Conservation (phyloP, 2,113 vertebrate genomes). For the Delphinapterus leucas region DNA sequence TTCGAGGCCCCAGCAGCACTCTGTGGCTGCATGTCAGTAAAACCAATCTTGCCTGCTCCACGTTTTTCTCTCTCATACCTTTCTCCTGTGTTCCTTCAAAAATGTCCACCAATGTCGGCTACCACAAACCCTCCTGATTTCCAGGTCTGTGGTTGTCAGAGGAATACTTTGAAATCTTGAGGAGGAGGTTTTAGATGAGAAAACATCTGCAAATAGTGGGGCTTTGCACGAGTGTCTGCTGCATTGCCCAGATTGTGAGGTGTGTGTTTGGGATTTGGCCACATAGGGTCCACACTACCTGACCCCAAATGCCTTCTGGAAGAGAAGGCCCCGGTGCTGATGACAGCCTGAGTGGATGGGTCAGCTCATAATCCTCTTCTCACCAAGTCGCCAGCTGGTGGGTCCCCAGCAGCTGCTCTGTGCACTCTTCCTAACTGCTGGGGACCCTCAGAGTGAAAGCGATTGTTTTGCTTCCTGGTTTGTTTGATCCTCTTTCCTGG, state of each 20-base stretch:
- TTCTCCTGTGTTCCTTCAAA: neutral
- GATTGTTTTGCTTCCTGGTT: neutral
- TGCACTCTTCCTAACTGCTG: neutral
- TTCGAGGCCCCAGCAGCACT: neutral
- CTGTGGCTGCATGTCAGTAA: rapidly evolving
- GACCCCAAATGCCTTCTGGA: neutral
- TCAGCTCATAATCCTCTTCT: neutral
- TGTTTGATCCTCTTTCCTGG: neutral
- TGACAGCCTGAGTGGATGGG: rapidly evolving
- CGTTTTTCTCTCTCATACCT: neutral
- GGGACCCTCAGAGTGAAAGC: neutral
- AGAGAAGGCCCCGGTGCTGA: neutral
- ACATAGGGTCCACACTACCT: rapidly evolving
- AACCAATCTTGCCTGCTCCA: neutral
- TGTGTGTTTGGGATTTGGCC: neutral
- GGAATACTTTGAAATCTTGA: neutral
- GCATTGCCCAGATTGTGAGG: neutral
- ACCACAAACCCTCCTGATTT: neutral
- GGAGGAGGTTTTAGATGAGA: neutral
- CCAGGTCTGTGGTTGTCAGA: neutral
- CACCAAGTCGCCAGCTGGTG: rapidly evolving
- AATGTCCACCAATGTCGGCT: neutral
- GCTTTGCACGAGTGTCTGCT: neutral
- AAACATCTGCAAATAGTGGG: neutral
- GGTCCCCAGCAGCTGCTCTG: neutral